Evolutionary conservation across 92 coral and sea anemone species (phyloP).

Genomic region (Isaurus tuberculatus): DNA sequence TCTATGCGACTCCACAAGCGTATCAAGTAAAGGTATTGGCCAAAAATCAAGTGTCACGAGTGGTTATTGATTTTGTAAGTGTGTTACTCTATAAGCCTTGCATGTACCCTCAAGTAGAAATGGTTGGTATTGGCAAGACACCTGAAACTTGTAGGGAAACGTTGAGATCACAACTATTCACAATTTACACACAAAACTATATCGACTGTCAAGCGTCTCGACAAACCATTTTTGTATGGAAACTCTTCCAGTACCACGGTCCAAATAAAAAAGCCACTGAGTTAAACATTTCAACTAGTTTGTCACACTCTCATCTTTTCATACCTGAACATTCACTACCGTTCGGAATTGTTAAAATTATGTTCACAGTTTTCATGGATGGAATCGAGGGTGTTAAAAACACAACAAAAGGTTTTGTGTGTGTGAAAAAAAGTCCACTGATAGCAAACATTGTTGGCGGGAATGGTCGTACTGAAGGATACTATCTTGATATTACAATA

Average conservation of each 20-base stretch:
- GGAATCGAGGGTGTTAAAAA: conserved; percentile 45
- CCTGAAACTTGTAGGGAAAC: conserved; percentile 35
- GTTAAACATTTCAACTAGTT: conserved; percentile 45
- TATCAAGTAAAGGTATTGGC: conserved; percentile 46
- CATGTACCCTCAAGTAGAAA: conserved; percentile 57
- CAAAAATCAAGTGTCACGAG: conserved; percentile 60
- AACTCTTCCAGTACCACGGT: conserved; percentile 41
- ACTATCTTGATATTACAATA: conserved; percentile 25
- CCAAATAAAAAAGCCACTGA: conserved; percentile 18
- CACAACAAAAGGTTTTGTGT: conserved; percentile 48
- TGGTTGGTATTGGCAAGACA: conserved; percentile 49
- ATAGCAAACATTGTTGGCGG: conserved; percentile 65
- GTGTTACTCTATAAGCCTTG: conserved; percentile 57
- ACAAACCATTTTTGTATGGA: conserved; percentile 65
- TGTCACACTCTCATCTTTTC: conserved; percentile 45
- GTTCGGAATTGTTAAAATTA: conserved; percentile 48
- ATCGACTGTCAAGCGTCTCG: conserved; percentile 71
- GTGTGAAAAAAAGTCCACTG: conserved; percentile 56
- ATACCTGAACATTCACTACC: conserved; percentile 67
- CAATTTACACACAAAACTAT: conserved; percentile 37
- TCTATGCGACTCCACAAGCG: conserved; percentile 2
- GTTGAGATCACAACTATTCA: conserved; percentile 37
- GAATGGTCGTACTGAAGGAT: conserved; percentile 61
- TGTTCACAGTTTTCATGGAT: conserved; percentile 63
- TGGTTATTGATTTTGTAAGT: background rate